A percentile compares a stretch with the other conserved stretches of the same genome.
These are phyloP conservation scores for Centruroides vittatus DNA, from an alignment of 1,140 invertebrate genomes.

Conservation along the genomic window DNA sequence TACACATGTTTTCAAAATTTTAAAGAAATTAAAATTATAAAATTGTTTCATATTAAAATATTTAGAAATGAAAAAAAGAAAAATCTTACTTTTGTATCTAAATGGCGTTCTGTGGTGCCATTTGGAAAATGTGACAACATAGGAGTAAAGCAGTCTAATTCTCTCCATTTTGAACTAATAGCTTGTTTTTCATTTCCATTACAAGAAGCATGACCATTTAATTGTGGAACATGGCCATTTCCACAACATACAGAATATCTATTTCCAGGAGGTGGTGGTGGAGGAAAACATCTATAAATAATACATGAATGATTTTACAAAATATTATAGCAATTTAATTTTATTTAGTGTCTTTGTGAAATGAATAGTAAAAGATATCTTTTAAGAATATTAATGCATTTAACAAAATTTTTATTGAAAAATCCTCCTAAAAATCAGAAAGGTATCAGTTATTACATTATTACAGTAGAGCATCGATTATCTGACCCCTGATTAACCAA, in stretches of 20 bases:
- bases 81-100: slow-evolving; percentile 33
- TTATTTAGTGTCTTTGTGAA: too few relatives aligned
- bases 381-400: too few relatives aligned
- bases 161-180: slow-evolving; percentile 20
- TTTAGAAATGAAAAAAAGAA: background rate
- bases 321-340: too few relatives aligned
- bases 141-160: slow-evolving; percentile 28
- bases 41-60: too few relatives aligned
- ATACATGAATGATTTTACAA: background rate
- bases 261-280: slow-evolving; percentile 22
- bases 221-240: slow-evolving; percentile 12
- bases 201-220: slow-evolving; percentile 18
- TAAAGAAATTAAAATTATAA: too few relatives aligned
- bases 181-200: slow-evolving; percentile 6
- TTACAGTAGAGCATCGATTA: too few relatives aligned
- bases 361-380: too few relatives aligned
- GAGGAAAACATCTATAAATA: slow-evolving; percentile 21
- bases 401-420: too few relatives aligned
- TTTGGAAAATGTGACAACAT: slow-evolving; percentile 23
- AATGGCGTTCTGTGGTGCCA: slow-evolving; percentile 21
- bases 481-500: too few relatives aligned
- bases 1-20: too few relatives aligned
- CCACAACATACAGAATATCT: slow-evolving; percentile 24
- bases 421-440: too few relatives aligned
- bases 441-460: too few relatives aligned